Base-by-base conservation (phyloP, 37 sponge, comb jelly and placozoan genomes). In the Hormiphora californensis region DNA sequence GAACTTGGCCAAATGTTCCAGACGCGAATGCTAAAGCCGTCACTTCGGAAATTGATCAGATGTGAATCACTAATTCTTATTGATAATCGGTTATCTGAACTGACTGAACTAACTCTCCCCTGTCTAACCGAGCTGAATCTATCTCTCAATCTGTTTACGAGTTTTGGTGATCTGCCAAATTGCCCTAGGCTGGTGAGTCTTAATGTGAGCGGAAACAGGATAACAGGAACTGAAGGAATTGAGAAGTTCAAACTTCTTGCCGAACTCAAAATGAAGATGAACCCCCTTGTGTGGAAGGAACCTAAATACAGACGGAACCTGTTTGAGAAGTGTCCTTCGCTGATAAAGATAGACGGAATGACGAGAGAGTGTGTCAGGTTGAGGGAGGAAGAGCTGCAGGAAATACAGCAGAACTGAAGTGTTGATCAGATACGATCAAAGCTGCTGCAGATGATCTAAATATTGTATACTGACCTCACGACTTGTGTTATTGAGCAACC, bases 201-300 rank as follows among this genome's bases (percentile, higher is more conserved):
- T n/a, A 73, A 73, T 19, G 17, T 73, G 44, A 33, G 46, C 4
- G 81, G 81, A 9, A 73, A 73, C 81, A 73, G 43, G 46, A 73
- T 73, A 7, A 43, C 81, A 7, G 25, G 39, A n/a, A 40, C 43
- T 3, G 38, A 39, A 22, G 81, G 38, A 11, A 73, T 73, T 40
- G 8, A 23, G n/a, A 39, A 46, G 81, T 40, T 40, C 25, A 15
- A n/a, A 4, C 4, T 22, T 41, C 39, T 73, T 27, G 81, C 40
- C 3, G 81, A 36, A 46, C 23, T 73, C 5, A 40, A 32, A 0
- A 22, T 73, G 46, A 73, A 28, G 38, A 73, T 43, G 4, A 73
- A 73, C 43, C 81, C 81, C 9, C 81, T 73, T 22, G 81, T 73
- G 35, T 73, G 81, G 81, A 73, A n/a, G 19, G 81, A 43, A 4